These are phyloP conservation scores for Miniopterus natalensis DNA, from an alignment of 2,113 vertebrate genomes.

Conservation along the genomic window DNA sequence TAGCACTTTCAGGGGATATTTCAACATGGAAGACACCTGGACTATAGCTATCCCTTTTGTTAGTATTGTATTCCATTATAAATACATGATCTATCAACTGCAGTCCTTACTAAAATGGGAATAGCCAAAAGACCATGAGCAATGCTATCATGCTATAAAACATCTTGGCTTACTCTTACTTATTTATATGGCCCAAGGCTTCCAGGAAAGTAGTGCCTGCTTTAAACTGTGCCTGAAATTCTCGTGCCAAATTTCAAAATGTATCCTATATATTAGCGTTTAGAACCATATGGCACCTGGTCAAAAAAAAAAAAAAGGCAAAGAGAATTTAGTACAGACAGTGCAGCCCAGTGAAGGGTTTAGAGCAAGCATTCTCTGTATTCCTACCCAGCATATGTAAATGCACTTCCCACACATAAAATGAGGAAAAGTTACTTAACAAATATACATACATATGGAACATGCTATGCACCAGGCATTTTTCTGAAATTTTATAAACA, in stretches of 20 bases:
- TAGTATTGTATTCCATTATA: background rate
- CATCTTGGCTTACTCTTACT: background rate
- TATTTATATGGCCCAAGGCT: background rate
- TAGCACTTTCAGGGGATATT: background rate
- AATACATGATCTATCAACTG: background rate
- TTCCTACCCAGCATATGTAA: background rate
- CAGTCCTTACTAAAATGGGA: background rate
- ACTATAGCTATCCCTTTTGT: background rate
- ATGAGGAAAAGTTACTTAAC: background rate
- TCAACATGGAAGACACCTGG: background rate
- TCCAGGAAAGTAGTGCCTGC: background rate
- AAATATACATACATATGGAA: background rate
- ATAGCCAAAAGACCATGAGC: background rate
- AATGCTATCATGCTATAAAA: background rate
- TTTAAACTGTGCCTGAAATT: background rate
- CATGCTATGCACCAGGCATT: background rate
- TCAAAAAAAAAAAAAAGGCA: background rate
- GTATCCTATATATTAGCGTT: background rate
- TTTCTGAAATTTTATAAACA: background rate
- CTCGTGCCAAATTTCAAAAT: background rate
- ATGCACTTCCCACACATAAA: background rate
- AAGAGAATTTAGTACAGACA: background rate
- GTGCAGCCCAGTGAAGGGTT: background rate
- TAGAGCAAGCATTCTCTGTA: background rate
- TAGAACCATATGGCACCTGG: background rate